Base-by-base conservation (phyloP, 2,113 vertebrate genomes). In the Heliornis fulica region DNA sequence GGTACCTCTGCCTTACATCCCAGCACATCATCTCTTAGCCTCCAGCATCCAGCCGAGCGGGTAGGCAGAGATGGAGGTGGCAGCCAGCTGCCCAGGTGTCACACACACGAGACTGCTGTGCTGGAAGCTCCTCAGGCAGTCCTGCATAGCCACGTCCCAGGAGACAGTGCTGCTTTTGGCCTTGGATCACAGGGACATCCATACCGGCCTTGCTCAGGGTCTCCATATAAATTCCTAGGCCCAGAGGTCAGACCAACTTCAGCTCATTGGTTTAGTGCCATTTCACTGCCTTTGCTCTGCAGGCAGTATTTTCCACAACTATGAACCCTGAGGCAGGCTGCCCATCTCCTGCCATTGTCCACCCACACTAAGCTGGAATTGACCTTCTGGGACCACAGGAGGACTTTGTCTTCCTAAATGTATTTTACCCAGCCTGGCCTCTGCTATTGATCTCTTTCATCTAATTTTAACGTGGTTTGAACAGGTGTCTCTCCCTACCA, bases 71-170 rank as follows among this genome's bases (percentile, higher is more conserved):
- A 21, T 54, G 50, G 71, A 43, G 59, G 19, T 53, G 59, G 53
- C 65, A 59, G 32, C 36, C 7, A 40, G 21, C 12, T 29, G 9
- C 18, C 17, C 59, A 46, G 45, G 28, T 31, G 6, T 17, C 4
- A 0, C 45, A 60, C 38, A 43, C 4, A 4, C 0, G 11, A 26
- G 38, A 36, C 31, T 71, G 46, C 72, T 41, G n/a, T 23, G 26
- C 53, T 74, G 20, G 31, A 69, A 85, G 28, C 31, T 71, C 54
- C 64, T 48, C 14, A 31, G 48, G 45, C 40, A 48, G 38, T 40
- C 56, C 54, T 0, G 0, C 48, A 48, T 31, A 19, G 22, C 19
- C 71, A 15, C 0, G 0, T 17, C 54, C 72, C 81, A 59, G 79
- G 31, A 83, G 34, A 11, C 6, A 3, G 63, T 3, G 9, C 3